phyloP scores from a whole-genome alignment of 2,797 vertebrate genomes.

The Meda fulgida region DNA sequence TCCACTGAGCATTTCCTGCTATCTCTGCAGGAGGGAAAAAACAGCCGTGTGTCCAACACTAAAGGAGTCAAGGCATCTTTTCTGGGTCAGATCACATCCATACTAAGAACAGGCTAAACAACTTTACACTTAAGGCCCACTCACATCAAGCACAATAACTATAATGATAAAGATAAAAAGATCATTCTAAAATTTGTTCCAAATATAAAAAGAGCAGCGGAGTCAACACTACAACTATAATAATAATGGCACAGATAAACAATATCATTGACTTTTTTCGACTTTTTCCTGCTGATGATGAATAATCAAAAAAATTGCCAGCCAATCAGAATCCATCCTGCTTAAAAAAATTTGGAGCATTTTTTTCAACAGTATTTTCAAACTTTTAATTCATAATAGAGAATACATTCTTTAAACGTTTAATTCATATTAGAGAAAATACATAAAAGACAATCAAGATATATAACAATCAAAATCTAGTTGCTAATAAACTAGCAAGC shows the following conservation, averaged over 20 bases:
- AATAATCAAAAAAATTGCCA: no score
- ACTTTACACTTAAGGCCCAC: background rate
- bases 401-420: no score
- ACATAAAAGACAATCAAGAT: no score
- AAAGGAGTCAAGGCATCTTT: slow-evolving; percentile 26
- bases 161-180: background rate
- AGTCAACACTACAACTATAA: background rate
- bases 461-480: background rate
- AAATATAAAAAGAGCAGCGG: background rate
- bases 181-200: background rate
- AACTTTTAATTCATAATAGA: no score
- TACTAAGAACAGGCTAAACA: background rate
- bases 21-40: slow-evolving; percentile 37
- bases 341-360: no score
- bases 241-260: no score
- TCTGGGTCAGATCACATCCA: slow-evolving; percentile 29
- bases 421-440: no score
- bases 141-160: background rate
- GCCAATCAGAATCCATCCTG: no score
- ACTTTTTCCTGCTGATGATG: no score
- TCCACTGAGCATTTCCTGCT: slow-evolving; percentile 74
- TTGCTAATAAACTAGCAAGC: background rate
- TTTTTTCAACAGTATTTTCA: no score
- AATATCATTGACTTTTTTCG: no score
- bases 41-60: slow-evolving; percentile 1